phyloP scores from a whole-genome alignment of 2,113 vertebrate genomes.

The Mugil cephalus region DNA sequence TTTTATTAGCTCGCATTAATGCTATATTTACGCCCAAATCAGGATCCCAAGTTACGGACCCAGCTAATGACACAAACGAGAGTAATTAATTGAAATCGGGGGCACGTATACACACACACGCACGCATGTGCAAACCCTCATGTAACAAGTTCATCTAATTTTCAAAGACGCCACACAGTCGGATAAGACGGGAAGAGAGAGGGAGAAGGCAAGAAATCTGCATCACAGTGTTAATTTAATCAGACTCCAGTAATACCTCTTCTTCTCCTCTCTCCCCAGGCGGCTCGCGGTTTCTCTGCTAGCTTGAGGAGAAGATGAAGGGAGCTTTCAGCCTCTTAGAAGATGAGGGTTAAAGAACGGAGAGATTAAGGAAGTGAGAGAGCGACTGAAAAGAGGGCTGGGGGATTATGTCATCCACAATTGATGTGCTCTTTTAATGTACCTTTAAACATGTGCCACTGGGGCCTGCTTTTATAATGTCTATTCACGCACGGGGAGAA shows the following conservation, averaged over 20 bases:
- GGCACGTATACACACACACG: conserved; percentile 5
- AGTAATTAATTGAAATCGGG: conserved; percentile 65
- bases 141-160: conserved; percentile 76
- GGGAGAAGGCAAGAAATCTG: conserved; percentile 74
- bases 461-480: conserved; percentile 75
- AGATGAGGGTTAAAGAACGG: conserved; percentile 82
- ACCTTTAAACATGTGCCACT: conserved; percentile 81
- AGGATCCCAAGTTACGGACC: conserved; percentile 48
- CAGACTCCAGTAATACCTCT: conserved; percentile 79
- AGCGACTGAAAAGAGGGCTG: conserved; percentile 75
- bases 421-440: conserved; percentile 84
- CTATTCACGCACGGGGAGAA: conserved; percentile 62
- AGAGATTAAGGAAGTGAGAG: conserved; percentile 84
- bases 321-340: conserved; percentile 84
- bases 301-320: conserved; percentile 83
- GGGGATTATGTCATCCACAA: conserved; percentile 84
- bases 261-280: conserved; percentile 73
- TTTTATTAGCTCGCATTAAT: conserved; percentile 48
- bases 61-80: conserved; percentile 46
- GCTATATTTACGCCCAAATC: conserved; percentile 59
- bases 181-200: conserved; percentile 47
- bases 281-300: conserved; percentile 68
- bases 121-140: conserved; percentile 47
- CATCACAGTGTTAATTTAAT: conserved; percentile 82
- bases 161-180: conserved; percentile 67